Percentiles rank a stretch among this genome's conserved stretches.
Conservation (phyloP, 1,140 invertebrate species). For the Rhyacophila brunnea region DNA sequence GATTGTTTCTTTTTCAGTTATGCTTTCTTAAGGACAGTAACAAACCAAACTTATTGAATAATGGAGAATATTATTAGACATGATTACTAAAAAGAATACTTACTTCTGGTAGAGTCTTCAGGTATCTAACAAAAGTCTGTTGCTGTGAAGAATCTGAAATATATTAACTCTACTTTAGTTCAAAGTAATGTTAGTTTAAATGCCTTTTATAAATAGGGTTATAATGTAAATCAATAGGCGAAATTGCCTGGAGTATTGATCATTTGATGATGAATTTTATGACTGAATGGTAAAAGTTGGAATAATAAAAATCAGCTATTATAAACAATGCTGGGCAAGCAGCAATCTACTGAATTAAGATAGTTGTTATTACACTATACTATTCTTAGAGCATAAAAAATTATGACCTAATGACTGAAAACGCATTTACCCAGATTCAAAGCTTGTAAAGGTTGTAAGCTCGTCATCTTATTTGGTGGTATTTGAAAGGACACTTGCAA, state of each 20-base stretch:
- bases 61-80: too few species aligned
- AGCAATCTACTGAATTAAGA: too few species aligned
- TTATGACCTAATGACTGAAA: too few species aligned
- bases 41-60: too few species aligned
- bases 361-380: too few species aligned
- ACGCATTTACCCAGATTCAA: conserved; percentile 45
- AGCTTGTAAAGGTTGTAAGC: conserved; percentile 47
- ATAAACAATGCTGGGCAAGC: neutral
- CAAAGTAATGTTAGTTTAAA: neutral
- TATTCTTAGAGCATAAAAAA: too few species aligned
- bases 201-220: neutral
- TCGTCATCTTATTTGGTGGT: conserved; percentile 40
- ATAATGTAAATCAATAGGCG: too few species aligned
- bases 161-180: conserved; percentile 30
- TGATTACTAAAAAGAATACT: too few species aligned
- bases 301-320: neutral
- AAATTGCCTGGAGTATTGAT: too few species aligned
- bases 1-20: too few species aligned
- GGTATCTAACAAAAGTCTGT: conserved; percentile 59
- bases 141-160: conserved; percentile 59
- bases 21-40: too few species aligned
- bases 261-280: neutral
- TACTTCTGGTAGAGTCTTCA: conserved; percentile 60
- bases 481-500: too few species aligned
- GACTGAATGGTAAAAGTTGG: neutral